These are phyloP conservation scores for Eilema depressum DNA, from an alignment of 2,888 invertebrate species.

Conservation along the genomic window DNA sequence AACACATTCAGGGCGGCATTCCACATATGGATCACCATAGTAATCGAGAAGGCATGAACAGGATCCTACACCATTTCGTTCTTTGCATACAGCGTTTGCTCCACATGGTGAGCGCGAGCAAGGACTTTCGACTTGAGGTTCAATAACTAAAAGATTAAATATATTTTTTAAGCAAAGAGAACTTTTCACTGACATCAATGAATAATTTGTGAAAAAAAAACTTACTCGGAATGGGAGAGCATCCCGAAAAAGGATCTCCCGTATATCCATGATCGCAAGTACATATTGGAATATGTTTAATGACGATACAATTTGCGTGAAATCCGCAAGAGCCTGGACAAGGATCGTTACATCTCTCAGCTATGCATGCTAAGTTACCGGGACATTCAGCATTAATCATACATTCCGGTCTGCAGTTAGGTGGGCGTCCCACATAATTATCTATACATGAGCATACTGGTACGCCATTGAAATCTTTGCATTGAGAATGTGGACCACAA, in stretches of 20 bases:
- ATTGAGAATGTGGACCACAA: constrained; percentile 92
- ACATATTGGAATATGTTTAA: constrained; percentile 91
- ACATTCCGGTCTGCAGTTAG: constrained; percentile 92
- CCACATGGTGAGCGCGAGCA: constrained; percentile 96
- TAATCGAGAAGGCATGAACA: constrained; percentile 94
- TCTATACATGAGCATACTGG: constrained; percentile 92
- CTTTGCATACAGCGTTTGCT: constrained; percentile 94
- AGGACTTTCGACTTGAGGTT: constrained; percentile 86
- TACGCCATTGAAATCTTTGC: constrained; percentile 89
- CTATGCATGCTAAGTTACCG: constrained; percentile 90
- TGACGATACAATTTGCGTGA: constrained; percentile 90
- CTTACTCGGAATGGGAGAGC: constrained; percentile 88
- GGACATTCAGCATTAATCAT: constrained; percentile 91
- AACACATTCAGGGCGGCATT: constrained; percentile 96
- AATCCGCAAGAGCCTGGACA: constrained; percentile 92
- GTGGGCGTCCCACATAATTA: constrained; percentile 92
- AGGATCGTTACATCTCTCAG: constrained; percentile 91
- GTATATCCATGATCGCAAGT: constrained; percentile 90
- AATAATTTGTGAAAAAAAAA: constrained; percentile 38
- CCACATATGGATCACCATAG: constrained; percentile 94
- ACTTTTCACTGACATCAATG: background rate
- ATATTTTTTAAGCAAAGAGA: background rate
- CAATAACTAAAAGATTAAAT: constrained; percentile 78
- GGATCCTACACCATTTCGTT: constrained; percentile 92
- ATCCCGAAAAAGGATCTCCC: constrained; percentile 93